These are phyloP conservation scores for Rousettus leschenaultii DNA, from an alignment of 2,113 vertebrate genomes.

Conservation along the genomic window DNA sequence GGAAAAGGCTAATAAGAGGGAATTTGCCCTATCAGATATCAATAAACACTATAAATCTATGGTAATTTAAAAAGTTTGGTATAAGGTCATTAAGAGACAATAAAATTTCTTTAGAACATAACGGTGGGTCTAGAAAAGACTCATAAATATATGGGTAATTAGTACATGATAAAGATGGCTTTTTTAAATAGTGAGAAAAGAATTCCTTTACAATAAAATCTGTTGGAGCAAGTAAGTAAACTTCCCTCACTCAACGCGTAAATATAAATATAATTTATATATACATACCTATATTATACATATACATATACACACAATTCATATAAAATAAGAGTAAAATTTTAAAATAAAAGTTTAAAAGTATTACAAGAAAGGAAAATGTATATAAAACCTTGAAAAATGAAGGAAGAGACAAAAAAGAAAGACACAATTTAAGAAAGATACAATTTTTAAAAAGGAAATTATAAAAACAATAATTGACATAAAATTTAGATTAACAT, in stretches of 20 bases:
- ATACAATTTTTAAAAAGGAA: background rate
- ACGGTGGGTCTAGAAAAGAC: background rate
- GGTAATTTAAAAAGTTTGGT: background rate
- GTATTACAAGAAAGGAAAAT: background rate
- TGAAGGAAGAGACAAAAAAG: background rate
- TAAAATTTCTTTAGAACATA: background rate
- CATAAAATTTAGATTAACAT: background rate
- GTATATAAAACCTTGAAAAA: background rate
- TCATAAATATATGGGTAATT: background rate
- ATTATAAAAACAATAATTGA: background rate
- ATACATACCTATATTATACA: too few relatives aligned
- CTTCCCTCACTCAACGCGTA: background rate
- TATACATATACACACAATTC: background rate
- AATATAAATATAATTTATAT: background rate
- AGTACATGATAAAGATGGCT: background rate
- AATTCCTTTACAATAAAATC: background rate
- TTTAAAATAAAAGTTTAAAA: background rate
- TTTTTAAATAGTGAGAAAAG: conserved; percentile 4
- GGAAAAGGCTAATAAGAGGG: background rate
- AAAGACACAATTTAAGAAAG: background rate
- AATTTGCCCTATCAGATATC: background rate
- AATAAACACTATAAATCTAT: background rate
- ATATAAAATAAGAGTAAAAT: background rate
- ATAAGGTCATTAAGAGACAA: background rate
- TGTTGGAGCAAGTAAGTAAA: background rate